Evolutionary conservation across 2,113 vertebrate genomes (phyloP).

Genomic region (Ciconia maguari): DNA sequence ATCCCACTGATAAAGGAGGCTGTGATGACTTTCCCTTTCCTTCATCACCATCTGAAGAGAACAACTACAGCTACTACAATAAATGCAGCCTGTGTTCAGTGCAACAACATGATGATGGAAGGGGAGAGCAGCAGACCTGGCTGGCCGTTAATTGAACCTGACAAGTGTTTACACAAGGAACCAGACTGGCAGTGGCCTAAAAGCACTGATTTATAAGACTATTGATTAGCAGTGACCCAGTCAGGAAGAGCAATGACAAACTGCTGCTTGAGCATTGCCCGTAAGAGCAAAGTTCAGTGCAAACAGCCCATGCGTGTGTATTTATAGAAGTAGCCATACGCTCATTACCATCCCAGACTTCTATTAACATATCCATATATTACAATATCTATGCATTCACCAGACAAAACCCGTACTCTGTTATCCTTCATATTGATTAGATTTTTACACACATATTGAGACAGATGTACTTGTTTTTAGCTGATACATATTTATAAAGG

Average conservation of each 20-base stretch:
- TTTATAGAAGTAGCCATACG: background rate
- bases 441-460: background rate
- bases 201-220: conserved; percentile 22
- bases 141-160: background rate
- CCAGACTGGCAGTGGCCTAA: background rate
- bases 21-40: background rate
- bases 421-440: background rate
- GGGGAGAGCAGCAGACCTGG: background rate
- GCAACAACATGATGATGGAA: background rate
- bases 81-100: background rate
- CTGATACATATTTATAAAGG: conserved; percentile 19
- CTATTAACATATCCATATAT: background rate
- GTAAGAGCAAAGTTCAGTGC: background rate
- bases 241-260: background rate
- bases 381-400: background rate
- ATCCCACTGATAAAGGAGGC: background rate
- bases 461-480: background rate
- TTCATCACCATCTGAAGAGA: background rate
- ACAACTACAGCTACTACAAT: background rate
- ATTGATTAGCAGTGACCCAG: conserved; percentile 21
- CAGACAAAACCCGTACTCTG: background rate
- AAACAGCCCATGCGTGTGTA: fast-evolving
- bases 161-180: background rate
- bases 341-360: background rate
- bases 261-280: conserved; percentile 5